phyloP scores from a whole-genome alignment of 2,113 vertebrate species.

The Prietella phreatophila region DNA sequence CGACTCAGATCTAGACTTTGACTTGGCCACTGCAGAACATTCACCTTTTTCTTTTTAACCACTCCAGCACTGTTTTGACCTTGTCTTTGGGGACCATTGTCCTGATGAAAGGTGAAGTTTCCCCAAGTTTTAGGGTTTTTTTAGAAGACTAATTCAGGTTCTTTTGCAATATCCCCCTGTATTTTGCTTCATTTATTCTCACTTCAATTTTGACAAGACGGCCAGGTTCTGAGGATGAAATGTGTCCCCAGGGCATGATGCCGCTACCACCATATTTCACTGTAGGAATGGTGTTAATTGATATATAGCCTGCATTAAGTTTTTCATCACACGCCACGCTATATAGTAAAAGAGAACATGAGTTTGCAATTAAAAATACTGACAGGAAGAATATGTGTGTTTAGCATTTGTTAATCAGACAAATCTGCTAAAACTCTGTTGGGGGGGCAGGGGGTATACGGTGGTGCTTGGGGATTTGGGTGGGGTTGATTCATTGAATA shows the following conservation, averaged over 20 bases:
- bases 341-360: not conserved
- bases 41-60: not conserved
- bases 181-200: not conserved
- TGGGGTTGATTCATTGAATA: not conserved
- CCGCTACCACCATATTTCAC: too few species aligned
- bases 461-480: too few species aligned
- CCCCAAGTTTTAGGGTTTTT: not conserved
- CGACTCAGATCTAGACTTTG: not conserved
- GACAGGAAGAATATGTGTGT: not conserved
- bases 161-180: not conserved
- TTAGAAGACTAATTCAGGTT: not conserved
- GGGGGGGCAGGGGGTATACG: too few species aligned
- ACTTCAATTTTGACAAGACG: not conserved
- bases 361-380: not conserved
- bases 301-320: not conserved
- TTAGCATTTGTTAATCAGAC: not conserved
- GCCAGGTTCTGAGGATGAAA: not conserved
- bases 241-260: too few species aligned
- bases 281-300: not conserved
- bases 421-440: not conserved
- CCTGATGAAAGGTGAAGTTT: not conserved
- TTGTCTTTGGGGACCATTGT: not conserved
- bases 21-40: not conserved
- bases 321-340: not conserved
- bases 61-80: not conserved